These are phyloP conservation scores for Leptopilina boulardi DNA, from an alignment of 1,140 invertebrate genomes.

Conservation along the genomic window DNA sequence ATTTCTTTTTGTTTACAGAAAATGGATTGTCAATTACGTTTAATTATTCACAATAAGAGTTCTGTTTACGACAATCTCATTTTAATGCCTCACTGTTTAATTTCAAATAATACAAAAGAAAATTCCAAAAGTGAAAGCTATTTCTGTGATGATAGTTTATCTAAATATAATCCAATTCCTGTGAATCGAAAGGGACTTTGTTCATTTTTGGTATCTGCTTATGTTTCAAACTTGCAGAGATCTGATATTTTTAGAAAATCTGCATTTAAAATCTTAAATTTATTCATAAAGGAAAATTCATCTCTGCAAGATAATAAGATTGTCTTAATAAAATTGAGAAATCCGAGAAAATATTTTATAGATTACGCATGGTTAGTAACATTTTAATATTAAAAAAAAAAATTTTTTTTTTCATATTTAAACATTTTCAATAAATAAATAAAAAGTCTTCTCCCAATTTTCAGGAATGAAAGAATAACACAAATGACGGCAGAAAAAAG, in stretches of 20 bases:
- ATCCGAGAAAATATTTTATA: conserved; percentile 79
- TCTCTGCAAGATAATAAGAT: conserved; percentile 34
- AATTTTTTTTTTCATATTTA: conserved; percentile 4
- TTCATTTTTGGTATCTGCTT: conserved; percentile 66
- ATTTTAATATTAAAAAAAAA: too few species aligned
- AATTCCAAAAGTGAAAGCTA: conserved; percentile 29
- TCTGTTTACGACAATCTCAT: conserved; percentile 46
- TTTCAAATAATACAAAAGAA: conserved; percentile 1
- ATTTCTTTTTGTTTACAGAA: background rate
- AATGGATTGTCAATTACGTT: conserved; percentile 43
- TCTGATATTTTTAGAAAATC: conserved; percentile 61
- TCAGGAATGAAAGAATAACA: conserved; percentile 70
- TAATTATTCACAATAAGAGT: conserved; percentile 46
- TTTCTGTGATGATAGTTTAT: conserved; percentile 8
- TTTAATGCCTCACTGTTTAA: conserved; percentile 24
- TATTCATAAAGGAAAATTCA: conserved; percentile 34
- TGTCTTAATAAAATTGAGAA: conserved; percentile 63
- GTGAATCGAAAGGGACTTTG: conserved; percentile 60
- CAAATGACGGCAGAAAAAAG: conserved; percentile 79
- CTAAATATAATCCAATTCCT: conserved; percentile 14
- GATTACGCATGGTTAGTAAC: conserved; percentile 80
- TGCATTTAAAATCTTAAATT: conserved; percentile 48
- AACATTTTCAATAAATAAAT: too few species aligned
- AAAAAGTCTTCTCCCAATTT: background rate
- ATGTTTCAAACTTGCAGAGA: conserved; percentile 48